Percentiles rank a stretch among this genome's conserved stretches.
These are phyloP conservation scores for Pluvialis apricaria DNA, from an alignment of 2,113 vertebrate species.

Conservation along the genomic window DNA sequence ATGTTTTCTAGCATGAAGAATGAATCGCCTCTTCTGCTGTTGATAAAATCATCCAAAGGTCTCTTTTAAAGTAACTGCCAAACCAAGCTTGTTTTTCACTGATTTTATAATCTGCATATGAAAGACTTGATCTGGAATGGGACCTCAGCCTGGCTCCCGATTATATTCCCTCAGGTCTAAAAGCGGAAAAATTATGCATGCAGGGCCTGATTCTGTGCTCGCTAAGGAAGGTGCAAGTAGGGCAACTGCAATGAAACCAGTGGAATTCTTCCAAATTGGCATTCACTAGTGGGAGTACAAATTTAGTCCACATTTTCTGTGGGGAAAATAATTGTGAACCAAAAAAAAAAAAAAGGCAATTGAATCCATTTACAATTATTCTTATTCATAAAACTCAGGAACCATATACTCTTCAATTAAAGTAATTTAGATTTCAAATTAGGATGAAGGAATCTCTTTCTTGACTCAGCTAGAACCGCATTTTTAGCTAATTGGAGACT, in stretches of 20 bases:
- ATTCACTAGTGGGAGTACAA: background rate
- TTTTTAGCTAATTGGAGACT: background rate
- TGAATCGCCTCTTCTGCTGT: background rate
- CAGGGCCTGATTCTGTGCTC: background rate
- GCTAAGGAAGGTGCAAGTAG: background rate
- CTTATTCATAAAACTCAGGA: background rate
- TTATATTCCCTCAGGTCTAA: background rate
- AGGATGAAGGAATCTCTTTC: background rate
- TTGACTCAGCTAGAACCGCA: background rate
- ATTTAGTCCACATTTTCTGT: background rate
- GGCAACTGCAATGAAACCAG: background rate
- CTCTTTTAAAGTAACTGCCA: constrained; percentile 27
- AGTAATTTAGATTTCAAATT: constrained; percentile 3
- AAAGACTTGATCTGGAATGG: background rate
- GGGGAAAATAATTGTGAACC: background rate
- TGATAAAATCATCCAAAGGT: constrained; percentile 6
- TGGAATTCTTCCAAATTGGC: background rate
- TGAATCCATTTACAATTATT: background rate
- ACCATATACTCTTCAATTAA: background rate
- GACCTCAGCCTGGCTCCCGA: background rate
- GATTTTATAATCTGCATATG: background rate
- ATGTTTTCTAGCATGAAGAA: background rate
- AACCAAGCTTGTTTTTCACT: background rate
- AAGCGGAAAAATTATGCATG: background rate
- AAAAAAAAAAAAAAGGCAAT: background rate